These are phyloP conservation scores for Oncorhynchus tshawytscha DNA, from an alignment of 2,113 vertebrate species.

Conservation along the genomic window DNA sequence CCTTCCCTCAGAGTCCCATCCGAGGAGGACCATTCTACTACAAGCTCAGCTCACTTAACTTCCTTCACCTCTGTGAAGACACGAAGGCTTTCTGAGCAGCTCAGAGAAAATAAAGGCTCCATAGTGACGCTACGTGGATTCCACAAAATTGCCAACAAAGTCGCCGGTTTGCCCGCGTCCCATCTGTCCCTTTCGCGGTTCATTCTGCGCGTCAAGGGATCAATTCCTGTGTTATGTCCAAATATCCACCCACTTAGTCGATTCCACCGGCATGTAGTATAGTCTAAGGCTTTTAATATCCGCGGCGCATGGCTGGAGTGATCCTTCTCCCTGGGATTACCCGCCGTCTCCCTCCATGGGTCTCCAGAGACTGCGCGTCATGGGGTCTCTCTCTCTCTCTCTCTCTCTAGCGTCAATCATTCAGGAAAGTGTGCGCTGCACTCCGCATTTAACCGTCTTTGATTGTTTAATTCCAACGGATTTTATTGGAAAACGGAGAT, in stretches of 20 bases:
- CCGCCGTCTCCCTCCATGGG: conserved; percentile 24
- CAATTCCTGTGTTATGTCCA: conserved; percentile 30
- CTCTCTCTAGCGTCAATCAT: conserved; percentile 18
- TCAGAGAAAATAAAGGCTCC: neutral
- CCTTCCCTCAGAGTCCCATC: conserved; percentile 69
- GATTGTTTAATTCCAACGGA: conserved; percentile 47
- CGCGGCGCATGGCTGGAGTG: neutral
- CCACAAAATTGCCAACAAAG: conserved; percentile 27
- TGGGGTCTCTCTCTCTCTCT: neutral
- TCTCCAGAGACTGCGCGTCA: conserved; percentile 28
- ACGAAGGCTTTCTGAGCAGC: neutral
- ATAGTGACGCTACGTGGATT: neutral
- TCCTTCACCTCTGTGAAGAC: conserved; percentile 17
- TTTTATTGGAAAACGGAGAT: conserved; percentile 27
- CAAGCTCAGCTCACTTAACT: conserved; percentile 43
- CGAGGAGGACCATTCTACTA: conserved; percentile 65
- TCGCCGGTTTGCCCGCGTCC: conserved; percentile 20
- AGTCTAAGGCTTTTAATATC: conserved; percentile 41
- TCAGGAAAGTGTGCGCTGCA: conserved; percentile 36
- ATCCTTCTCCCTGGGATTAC: conserved; percentile 49
- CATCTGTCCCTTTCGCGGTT: conserved; percentile 15
- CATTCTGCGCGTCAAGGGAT: conserved; percentile 24
- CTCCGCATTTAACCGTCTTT: conserved; percentile 22
- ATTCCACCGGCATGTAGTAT: conserved; percentile 19
- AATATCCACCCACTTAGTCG: conserved; percentile 15